phyloP scores from a whole-genome alignment of 2,888 invertebrate species.

The Ectemnius continuus region DNA sequence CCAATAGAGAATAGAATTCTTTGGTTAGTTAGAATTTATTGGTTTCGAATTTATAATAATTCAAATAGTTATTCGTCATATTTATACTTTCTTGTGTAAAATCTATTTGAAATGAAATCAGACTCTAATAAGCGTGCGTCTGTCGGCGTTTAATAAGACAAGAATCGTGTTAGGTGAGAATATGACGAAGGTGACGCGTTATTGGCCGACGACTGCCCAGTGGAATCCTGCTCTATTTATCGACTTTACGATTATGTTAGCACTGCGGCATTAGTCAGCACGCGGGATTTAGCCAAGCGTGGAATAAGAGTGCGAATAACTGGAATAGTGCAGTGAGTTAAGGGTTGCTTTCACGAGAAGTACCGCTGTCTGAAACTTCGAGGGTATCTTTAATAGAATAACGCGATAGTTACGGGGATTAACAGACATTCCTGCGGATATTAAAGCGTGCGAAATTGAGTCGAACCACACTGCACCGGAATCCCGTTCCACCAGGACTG shows the following conservation, averaged over 20 bases:
- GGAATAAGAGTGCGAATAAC: slow-evolving; percentile 33
- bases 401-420: slow-evolving; percentile 32
- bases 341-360: no score
- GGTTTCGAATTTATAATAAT: no score
- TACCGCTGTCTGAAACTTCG: not conserved
- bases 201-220: slow-evolving; percentile 29
- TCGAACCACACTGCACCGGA: slow-evolving; percentile 1
- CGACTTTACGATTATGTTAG: slow-evolving; percentile 55
- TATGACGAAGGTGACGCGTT: slow-evolving; percentile 55
- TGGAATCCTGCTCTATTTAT: slow-evolving; percentile 60
- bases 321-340: slow-evolving; percentile 30
- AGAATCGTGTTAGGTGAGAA: slow-evolving; percentile 34
- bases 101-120: no score
- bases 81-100: no score
- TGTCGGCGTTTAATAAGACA: no score
- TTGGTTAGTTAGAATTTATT: no score
- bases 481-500: no score
- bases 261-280: slow-evolving; percentile 25
- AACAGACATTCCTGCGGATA: slow-evolving; percentile 30
- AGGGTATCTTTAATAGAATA: not conserved
- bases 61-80: no score
- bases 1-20: no score
- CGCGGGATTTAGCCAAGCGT: slow-evolving; percentile 36
- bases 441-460: slow-evolving; percentile 25
- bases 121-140: no score